phyloP scores from a whole-genome alignment of 92 coral and sea anemone genomes.

The Palythoa caribaeorum region DNA sequence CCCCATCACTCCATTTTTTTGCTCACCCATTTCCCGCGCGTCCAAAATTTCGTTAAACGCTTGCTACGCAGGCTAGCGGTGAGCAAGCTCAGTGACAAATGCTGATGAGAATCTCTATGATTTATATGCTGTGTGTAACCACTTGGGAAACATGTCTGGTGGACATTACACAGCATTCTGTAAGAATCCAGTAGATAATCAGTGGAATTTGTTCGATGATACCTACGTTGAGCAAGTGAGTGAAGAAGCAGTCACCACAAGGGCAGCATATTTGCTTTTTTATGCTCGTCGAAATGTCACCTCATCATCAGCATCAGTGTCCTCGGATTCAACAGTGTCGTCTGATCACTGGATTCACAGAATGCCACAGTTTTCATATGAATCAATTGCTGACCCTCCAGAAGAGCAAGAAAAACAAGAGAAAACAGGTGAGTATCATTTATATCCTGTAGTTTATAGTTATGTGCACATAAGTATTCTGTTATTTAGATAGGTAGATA shows the following conservation, averaged over 20 bases:
- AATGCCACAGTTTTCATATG: slow-evolving; percentile 74
- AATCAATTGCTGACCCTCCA: slow-evolving; percentile 69
- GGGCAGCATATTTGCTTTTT: slow-evolving; percentile 91
- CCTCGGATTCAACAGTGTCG: slow-evolving; percentile 62
- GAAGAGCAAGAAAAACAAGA: slow-evolving; percentile 34
- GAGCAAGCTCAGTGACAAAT: slow-evolving; percentile 60
- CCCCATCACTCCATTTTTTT: too few species aligned
- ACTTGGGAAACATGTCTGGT: slow-evolving; percentile 93
- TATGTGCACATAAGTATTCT: too few species aligned
- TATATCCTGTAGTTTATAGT: not conserved
- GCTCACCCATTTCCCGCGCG: too few species aligned
- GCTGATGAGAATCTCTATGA: slow-evolving; percentile 84
- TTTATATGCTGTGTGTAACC: slow-evolving; percentile 93
- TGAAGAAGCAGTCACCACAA: slow-evolving; percentile 64
- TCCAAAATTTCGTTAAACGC: too few species aligned
- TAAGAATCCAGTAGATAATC: slow-evolving; percentile 85
- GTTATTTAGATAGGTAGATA: too few species aligned
- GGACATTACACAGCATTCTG: slow-evolving; percentile 96
- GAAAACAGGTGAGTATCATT: slow-evolving; percentile 12
- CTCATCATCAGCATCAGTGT: slow-evolving; percentile 77
- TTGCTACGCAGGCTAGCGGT: too few species aligned
- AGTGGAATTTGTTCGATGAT: slow-evolving; percentile 92
- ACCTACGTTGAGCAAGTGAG: slow-evolving; percentile 74
- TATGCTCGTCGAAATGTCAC: slow-evolving; percentile 80
- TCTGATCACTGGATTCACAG: slow-evolving; percentile 90